A percentile compares a stretch with the other conserved stretches of the same genome.
These are phyloP conservation scores for Ophraella communa DNA, from an alignment of 2,888 invertebrate species.

Conservation along the genomic window DNA sequence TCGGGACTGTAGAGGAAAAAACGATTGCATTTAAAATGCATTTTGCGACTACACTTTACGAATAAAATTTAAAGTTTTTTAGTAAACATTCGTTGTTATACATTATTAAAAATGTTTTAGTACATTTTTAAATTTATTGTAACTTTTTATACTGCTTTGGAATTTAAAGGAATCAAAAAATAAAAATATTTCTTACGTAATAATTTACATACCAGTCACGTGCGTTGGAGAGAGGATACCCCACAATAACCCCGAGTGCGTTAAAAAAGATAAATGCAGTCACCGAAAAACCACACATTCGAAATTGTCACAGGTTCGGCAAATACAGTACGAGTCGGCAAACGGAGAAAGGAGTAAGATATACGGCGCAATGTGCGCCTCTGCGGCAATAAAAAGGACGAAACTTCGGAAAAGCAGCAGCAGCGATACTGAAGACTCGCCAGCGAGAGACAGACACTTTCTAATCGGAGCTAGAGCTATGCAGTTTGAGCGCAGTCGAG, in stretches of 20 bases:
- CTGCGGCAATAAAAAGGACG: neutral
- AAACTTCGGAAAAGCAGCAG: slow-evolving; percentile 1
- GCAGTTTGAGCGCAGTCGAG: neutral
- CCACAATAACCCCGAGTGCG: neutral
- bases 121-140: too few relatives aligned
- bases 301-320: neutral
- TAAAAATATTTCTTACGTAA: neutral
- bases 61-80: too few relatives aligned
- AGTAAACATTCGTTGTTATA: too few relatives aligned
- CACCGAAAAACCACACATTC: neutral
- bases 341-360: neutral
- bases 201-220: neutral
- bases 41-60: too few relatives aligned
- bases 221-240: neutral
- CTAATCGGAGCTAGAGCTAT: neutral
- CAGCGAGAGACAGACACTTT: slow-evolving; percentile 3
- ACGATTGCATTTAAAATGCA: too few relatives aligned
- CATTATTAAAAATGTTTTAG: too few relatives aligned
- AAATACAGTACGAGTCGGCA: neutral
- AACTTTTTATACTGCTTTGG: too few relatives aligned
- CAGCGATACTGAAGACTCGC: neutral
- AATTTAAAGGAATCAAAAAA: too few relatives aligned
- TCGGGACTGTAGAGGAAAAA: too few relatives aligned
- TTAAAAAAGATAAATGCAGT: neutral
- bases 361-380: neutral